A percentile compares a stretch with the other conserved stretches of the same genome.
phyloP scores from a whole-genome alignment of 2,797 vertebrate species.

The Lepus townsendii region DNA sequence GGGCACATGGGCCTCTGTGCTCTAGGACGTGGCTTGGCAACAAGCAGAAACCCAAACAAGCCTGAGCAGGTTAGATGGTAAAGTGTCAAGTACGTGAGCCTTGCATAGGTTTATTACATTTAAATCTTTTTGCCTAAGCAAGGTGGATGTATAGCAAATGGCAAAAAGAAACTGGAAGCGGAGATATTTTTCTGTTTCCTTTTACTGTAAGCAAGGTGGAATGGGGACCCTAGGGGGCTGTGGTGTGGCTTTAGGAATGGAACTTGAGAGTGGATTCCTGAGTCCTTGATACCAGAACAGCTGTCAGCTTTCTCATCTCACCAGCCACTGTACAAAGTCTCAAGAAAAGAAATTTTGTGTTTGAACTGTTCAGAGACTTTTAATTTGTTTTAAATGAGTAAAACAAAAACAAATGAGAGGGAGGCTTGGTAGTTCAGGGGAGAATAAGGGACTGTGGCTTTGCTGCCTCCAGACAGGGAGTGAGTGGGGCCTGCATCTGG shows the following conservation, averaged over 20 bases:
- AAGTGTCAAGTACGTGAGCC: not conserved
- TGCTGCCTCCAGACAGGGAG: not conserved
- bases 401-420: not conserved
- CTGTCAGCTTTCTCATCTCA: not conserved
- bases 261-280: not conserved
- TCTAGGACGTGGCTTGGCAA: not conserved
- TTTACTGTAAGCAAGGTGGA: not conserved
- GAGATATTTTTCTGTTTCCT: not conserved
- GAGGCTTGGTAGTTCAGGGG: accelerated
- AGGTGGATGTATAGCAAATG: not conserved
- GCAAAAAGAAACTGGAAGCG: not conserved
- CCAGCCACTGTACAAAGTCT: not conserved
- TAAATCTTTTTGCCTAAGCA: not conserved
- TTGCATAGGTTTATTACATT: not conserved
- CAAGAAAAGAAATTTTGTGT: not conserved
- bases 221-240: too few relatives aligned
- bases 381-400: not conserved
- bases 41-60: not conserved
- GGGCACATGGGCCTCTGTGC: accelerated
- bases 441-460: too few relatives aligned
- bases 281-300: not conserved
- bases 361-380: not conserved
- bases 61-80: not conserved
- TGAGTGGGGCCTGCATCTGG: too few relatives aligned
- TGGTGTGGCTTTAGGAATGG: not conserved